Conservation (phyloP, 1,140 invertebrate species). For the Lucilia sericata region DNA sequence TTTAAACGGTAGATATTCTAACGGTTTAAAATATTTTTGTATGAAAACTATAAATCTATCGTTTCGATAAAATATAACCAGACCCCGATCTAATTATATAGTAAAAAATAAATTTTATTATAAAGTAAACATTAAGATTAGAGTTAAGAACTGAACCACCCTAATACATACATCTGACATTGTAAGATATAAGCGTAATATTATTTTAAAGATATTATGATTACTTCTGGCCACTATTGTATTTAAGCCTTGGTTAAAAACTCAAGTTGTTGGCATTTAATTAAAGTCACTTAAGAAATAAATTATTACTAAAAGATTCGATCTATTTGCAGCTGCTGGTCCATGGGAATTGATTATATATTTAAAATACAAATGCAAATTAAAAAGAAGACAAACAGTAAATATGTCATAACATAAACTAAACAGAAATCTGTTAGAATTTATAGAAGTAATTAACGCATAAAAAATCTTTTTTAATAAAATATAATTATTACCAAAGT, state of each 20-base stretch:
- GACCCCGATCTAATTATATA: too few relatives aligned
- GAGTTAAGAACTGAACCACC: neutral
- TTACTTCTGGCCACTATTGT: neutral
- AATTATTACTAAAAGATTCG: neutral
- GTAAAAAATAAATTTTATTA: too few relatives aligned
- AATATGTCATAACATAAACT: neutral
- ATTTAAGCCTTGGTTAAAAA: neutral
- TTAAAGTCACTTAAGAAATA: constrained; percentile 17
- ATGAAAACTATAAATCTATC: too few relatives aligned
- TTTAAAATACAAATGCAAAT: neutral
- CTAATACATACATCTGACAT: neutral
- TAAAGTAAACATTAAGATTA: neutral
- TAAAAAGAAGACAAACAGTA: neutral
- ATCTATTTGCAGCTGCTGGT: neutral
- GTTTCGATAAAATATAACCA: too few relatives aligned
- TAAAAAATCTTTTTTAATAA: neutral
- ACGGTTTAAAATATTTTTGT: too few relatives aligned
- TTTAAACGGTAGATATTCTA: too few relatives aligned
- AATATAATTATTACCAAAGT: too few relatives aligned
- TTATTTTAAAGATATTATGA: neutral
- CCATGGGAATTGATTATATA: neutral
- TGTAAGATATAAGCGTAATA: neutral
- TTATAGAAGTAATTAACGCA: neutral
- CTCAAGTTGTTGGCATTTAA: constrained; percentile 12
- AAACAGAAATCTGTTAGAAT: neutral